These are phyloP conservation scores for Montipora foliosa DNA, from an alignment of 64 coral and sea anemone species.

Conservation along the genomic window DNA sequence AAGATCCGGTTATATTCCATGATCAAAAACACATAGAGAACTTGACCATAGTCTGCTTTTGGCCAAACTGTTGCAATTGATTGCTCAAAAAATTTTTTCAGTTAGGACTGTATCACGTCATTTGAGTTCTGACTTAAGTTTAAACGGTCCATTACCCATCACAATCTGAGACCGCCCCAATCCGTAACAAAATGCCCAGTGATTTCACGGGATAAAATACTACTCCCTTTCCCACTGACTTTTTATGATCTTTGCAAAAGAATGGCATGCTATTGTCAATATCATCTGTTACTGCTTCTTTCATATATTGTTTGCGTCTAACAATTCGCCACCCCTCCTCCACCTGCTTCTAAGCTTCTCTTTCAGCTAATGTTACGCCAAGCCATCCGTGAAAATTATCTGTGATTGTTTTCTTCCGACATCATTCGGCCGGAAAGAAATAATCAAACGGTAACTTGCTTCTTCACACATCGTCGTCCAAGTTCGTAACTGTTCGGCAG, in stretches of 20 bases:
- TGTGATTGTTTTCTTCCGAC: neutral
- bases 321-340: constrained; percentile 33
- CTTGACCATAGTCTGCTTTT: no score
- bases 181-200: neutral
- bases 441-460: neutral
- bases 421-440: neutral
- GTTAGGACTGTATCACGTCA: no score
- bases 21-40: no score
- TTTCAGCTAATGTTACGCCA: neutral
- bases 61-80: no score
- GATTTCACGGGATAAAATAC: neutral
- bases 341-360: constrained; percentile 2
- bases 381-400: constrained; percentile 9
- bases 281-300: neutral
- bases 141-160: no score
- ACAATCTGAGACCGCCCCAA: no score
- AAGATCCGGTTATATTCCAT: no score
- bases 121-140: no score
- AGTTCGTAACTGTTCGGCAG: neutral
- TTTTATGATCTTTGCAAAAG: neutral
- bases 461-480: neutral
- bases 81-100: no score
- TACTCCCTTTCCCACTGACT: neutral
- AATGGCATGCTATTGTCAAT: neutral
- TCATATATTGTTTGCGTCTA: neutral